Conservation (phyloP, 2,888 invertebrate species). For the Agrenia bidenticulata region DNA sequence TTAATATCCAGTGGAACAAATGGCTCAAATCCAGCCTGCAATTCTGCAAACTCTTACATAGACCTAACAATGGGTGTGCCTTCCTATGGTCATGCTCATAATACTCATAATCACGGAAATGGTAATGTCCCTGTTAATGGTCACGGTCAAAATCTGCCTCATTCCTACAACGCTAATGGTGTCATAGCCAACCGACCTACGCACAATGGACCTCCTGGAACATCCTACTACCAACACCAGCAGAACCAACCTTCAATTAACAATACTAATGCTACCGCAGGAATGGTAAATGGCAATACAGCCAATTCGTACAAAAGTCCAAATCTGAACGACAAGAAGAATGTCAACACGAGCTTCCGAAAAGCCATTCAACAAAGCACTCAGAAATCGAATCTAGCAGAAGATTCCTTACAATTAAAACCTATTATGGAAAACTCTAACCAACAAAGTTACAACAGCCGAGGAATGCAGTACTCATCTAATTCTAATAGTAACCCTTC, state of each 20-base stretch:
- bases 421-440: conserved; percentile 36
- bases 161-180: conserved; percentile 19
- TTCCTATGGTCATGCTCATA: conserved; percentile 11
- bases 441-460: conserved; percentile 14
- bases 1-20: conserved; percentile 8
- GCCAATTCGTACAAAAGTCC: conserved; percentile 47
- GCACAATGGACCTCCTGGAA: conserved; percentile 10
- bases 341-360: conserved; percentile 51
- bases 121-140: not conserved
- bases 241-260: conserved; percentile 1
- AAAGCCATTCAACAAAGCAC: conserved; percentile 52
- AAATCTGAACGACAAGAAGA: conserved; percentile 45
- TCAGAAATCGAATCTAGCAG: conserved; percentile 62
- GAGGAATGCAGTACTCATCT: conserved; percentile 30
- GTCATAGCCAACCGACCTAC: conserved; percentile 14
- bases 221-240: conserved; percentile 22
- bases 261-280: not conserved
- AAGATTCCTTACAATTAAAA: conserved; percentile 59
- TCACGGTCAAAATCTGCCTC: conserved; percentile 8
- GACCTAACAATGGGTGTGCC: conserved; percentile 31
- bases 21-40: conserved; percentile 12
- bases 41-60: conserved; percentile 25
- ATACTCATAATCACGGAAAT: conserved; percentile 5
- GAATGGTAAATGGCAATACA: conserved; percentile 27
- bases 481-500: conserved; percentile 1